Evolutionary conservation across 2,797 vertebrate species (phyloP).

Genomic region (Chloroceryle amazona): DNA sequence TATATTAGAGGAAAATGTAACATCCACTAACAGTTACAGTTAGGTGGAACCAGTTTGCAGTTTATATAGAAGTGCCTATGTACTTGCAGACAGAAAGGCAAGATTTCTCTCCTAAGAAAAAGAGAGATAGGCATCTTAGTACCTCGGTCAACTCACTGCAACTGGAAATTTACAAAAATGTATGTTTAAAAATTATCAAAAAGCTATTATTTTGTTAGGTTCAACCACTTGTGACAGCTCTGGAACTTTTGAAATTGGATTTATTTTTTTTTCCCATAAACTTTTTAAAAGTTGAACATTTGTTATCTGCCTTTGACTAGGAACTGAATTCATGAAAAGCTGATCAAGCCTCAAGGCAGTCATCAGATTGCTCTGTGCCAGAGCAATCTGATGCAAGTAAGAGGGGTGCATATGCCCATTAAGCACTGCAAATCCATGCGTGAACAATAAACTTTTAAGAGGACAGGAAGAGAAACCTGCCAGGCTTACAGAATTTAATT

Average conservation of each 20-base stretch:
- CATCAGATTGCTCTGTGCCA: neutral
- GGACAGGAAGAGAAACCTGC: neutral
- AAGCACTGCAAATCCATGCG: neutral
- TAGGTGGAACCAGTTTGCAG: neutral
- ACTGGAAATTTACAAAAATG: neutral
- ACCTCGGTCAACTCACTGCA: neutral
- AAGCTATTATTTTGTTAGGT: neutral
- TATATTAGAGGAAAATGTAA: neutral
- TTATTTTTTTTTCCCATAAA: neutral
- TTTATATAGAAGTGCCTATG: neutral
- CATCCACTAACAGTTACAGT: neutral
- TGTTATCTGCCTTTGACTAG: neutral
- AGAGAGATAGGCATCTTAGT: neutral
- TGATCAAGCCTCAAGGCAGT: neutral
- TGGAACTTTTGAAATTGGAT: neutral
- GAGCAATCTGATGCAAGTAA: neutral
- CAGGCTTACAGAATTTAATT: neutral
- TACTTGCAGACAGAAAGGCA: neutral
- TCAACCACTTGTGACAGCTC: neutral
- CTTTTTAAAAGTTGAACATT: neutral
- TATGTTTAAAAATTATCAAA: accelerated
- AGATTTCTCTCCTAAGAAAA: neutral
- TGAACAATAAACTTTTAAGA: neutral
- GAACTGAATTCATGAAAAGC: neutral
- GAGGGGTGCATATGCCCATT: accelerated